A percentile compares a stretch with the other conserved stretches of the same genome.
Evolutionary conservation across 2,797 vertebrate species (phyloP).

Genomic region (Florisuga fusca): DNA sequence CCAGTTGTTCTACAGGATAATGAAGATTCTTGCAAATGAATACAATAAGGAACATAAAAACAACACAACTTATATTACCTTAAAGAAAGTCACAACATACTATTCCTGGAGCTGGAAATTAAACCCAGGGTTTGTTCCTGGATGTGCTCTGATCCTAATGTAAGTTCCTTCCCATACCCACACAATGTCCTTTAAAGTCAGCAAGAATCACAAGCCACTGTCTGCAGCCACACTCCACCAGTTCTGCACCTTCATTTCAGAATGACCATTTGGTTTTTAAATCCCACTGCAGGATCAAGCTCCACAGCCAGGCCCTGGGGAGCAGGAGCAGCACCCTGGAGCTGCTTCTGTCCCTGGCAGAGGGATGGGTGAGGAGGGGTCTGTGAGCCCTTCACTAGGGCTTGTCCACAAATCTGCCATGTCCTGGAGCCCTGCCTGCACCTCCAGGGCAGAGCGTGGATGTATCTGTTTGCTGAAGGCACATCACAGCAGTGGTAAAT

Average conservation of each 20-base stretch:
- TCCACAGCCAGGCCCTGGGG: fast-evolving
- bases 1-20: background rate
- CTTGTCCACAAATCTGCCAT: background rate
- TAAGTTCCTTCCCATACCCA: background rate
- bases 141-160: background rate
- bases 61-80: fast-evolving
- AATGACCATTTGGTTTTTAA: background rate
- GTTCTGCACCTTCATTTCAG: background rate
- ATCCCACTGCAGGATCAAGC: background rate
- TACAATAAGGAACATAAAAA: background rate
- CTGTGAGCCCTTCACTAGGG: background rate
- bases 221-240: background rate
- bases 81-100: fast-evolving
- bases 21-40: background rate
- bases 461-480: fast-evolving
- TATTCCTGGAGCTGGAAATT: background rate
- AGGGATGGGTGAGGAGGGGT: fast-evolving
- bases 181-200: fast-evolving
- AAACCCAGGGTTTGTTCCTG: background rate
- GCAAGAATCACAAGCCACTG: fast-evolving
- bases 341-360: background rate
- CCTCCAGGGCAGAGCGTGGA: background rate
- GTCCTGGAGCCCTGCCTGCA: fast-evolving
- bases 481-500: fast-evolving
- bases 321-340: background rate